Base-by-base conservation (phyloP, 2,797 vertebrate genomes). In the Anisognathus igniventris region DNA sequence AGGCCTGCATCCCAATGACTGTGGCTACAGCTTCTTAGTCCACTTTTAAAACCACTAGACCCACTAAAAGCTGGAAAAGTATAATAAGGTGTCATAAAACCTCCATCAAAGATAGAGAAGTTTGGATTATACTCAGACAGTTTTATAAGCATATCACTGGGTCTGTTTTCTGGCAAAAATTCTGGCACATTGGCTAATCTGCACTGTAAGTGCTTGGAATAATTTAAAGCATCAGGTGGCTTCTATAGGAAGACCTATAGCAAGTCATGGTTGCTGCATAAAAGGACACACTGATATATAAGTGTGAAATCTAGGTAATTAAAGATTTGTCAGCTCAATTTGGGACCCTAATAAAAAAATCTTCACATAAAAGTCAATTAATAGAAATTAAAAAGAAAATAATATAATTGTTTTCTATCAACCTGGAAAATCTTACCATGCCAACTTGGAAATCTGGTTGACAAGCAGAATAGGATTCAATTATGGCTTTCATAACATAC, bases 401-500 rank as follows among this genome's bases (percentile, higher is more conserved):
- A 66, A 65, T 75, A 6, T 31, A n/a, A 71, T 82, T 79, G 64
- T 53, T 88, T 40, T 33, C 66, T 89, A 47, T 74, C 48, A 86
- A 23, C 30, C 23, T 86, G 76, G 53, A 79, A 92, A 89, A 74
- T 77, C 61, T 80, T 83, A 57, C 14, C 64, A 57, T 9, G 9
- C 57, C 75, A 65, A 86, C 66, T 74, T 86, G 54, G 42, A 95
- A 93, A 93, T 84, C 65, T 91, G 68, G 57, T 83, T 95, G 93
- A 94, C 82, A 83, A 91, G 84, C 42, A 71, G 50, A 72, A 83
- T 86, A 87, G 35, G 12, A 6, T 89, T 35, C 62, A 91, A 57
- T 94, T 88, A 67, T 11, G 57, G 42, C 37, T 79, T 94, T 96
- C 75, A 50, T 82, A 67, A 70, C 4, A 27, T 45, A 57, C 57